Conservation (phyloP, 2,113 vertebrate species). For the Heptranchias perlo region DNA sequence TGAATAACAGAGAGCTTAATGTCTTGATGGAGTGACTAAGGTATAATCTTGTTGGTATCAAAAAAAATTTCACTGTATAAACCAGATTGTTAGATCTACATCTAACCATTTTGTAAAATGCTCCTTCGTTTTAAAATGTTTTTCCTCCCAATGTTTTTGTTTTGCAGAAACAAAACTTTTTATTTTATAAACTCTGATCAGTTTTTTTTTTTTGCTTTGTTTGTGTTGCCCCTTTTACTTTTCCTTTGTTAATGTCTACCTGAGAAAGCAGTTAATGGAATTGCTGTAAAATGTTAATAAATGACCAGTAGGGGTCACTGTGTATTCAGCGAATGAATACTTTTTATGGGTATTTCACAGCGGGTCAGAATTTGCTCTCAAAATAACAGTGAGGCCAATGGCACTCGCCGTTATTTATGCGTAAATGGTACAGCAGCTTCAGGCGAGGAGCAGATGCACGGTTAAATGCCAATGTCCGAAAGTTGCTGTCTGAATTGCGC, state of each 20-base stretch:
- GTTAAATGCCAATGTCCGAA: too few species aligned
- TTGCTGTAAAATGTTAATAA: neutral
- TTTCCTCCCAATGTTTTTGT: neutral
- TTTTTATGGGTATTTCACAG: neutral
- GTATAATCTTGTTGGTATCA: neutral
- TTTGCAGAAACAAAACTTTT: neutral
- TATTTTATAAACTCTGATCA: slow-evolving; percentile 45
- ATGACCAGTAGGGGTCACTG: neutral
- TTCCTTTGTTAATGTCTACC: neutral
- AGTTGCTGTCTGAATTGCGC: too few species aligned
- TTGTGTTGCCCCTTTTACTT: neutral
- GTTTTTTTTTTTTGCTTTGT: neutral
- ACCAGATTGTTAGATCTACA: neutral
- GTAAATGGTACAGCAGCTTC: too few species aligned
- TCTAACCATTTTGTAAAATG: neutral
- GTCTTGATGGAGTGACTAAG: neutral
- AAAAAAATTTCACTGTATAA: neutral
- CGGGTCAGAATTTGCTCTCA: too few species aligned
- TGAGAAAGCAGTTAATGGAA: neutral
- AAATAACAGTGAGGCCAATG: too few species aligned
- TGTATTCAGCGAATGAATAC: neutral
- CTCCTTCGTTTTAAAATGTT: neutral
- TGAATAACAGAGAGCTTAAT: neutral
- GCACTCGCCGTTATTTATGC: too few species aligned
- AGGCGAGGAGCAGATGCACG: too few species aligned